These are phyloP conservation scores for Artibeus lituratus DNA, from an alignment of 2,797 vertebrate genomes.

Conservation along the genomic window DNA sequence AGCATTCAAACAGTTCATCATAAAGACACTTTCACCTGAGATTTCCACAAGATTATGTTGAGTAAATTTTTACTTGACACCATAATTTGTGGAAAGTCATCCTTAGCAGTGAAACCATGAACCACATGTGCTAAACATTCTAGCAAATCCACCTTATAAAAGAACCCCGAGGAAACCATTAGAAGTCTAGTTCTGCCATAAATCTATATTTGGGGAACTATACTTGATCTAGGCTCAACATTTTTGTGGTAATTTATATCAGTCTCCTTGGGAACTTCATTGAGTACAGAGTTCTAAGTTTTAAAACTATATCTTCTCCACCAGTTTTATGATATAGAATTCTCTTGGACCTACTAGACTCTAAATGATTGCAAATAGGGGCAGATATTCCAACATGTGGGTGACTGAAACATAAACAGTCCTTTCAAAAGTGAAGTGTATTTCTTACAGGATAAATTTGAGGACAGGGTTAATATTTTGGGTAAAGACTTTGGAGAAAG, in stretches of 20 bases:
- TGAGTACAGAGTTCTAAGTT: background rate
- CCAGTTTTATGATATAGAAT: background rate
- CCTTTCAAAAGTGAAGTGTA: background rate
- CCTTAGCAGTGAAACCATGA: background rate
- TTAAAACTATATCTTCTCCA: background rate
- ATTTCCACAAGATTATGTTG: background rate
- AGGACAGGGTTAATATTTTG: background rate
- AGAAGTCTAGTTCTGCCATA: background rate
- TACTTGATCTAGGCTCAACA: background rate
- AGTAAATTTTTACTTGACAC: constrained; percentile 15
- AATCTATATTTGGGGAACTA: background rate
- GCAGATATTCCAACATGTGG: background rate
- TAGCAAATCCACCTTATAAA: background rate
- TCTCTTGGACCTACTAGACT: background rate
- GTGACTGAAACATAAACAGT: background rate
- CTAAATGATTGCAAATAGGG: background rate
- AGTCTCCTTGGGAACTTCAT: background rate
- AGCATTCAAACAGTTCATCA: background rate
- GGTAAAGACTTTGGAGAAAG: background rate
- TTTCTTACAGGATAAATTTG: constrained; percentile 4
- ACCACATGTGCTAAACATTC: background rate
- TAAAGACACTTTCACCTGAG: background rate
- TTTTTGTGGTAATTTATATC: background rate
- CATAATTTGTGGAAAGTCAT: background rate
- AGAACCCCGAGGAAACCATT: background rate